Evolutionary conservation across 2,113 vertebrate genomes (phyloP), one percentile per base, ranked within the genome.

Genomic region (Apaloderma vittatum): DNA sequence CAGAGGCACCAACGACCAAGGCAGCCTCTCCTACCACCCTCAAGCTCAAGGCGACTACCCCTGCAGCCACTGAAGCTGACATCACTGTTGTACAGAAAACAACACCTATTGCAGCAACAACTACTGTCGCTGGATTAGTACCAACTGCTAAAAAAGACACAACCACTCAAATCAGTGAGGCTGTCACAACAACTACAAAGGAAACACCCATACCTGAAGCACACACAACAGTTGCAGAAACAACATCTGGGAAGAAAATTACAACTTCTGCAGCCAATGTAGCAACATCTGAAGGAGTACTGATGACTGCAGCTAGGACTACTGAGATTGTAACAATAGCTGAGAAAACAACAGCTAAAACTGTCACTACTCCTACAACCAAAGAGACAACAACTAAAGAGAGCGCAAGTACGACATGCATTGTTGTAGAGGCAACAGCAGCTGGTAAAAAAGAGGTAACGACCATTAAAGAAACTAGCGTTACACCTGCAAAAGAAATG

Each of bases 361-460:
- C 40, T 32, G 21, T 32, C 24, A 29, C 20, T 27, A 63, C 43
- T 45, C 43, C 62, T 63, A 6, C 5, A 68, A 54, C 30, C 1
- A 2, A 27, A 37, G 26, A 27, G 55, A 13, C 13, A 3, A 54
- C 58, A 52, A 75, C n/a, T 43, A 74, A 71, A 71, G 83, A 61
- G 23, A 79, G 40, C 49, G n/a, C 19, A 61, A 70, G 45, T 45
- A 24, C 23, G 45, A 0, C 7, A 19, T 81, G 81, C 63, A n/a
- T 51, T n/a, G 29, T 88, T 59, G 86, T 96, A 83, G 84, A 57
- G 52, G 81, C 76, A 79, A 75, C 94, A 83, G n/a, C 82, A 83
- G 19, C 18, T 27, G 62, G n/a, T 61, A 84, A 84, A 63, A 87
- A 71, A 77, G 94, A 96, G 21, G 20, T 24, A 43, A 65, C 9